Conservation (phyloP, 2,797 vertebrate genomes). For the Paramormyrops hopkinsi region DNA sequence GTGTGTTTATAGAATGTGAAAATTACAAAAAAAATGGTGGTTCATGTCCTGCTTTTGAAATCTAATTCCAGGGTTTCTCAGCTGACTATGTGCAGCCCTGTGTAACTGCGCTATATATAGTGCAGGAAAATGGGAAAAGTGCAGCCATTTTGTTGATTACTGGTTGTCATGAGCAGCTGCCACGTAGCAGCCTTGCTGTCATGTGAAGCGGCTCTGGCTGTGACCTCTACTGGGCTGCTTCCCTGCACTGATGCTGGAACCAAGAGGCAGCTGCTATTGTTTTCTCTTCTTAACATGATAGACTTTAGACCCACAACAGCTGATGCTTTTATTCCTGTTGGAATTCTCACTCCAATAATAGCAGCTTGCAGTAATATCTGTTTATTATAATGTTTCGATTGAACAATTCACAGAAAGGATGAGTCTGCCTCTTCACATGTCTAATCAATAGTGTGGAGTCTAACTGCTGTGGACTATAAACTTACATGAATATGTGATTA, state of each 20-base stretch:
- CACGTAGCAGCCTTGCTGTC: neutral
- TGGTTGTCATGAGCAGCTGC: neutral
- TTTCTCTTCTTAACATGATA: neutral
- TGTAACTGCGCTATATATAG: neutral
- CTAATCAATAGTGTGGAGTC: neutral
- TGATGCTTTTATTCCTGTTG: neutral
- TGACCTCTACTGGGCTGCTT: neutral
- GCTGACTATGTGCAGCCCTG: neutral
- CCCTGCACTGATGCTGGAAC: neutral
- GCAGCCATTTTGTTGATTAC: neutral
- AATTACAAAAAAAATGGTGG: neutral
- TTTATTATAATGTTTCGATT: neutral
- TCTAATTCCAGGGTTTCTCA: neutral
- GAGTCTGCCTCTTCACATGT: neutral
- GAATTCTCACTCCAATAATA: neutral
- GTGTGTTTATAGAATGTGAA: neutral
- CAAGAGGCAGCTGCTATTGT: neutral
- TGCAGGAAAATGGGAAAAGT: neutral
- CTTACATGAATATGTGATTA: neutral
- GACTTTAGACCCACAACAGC: neutral
- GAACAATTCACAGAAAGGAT: neutral
- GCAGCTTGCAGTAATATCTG: neutral
- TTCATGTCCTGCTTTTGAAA: neutral
- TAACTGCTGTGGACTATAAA: neutral
- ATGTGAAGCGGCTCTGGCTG: neutral